phyloP scores from a whole-genome alignment of 2,797 vertebrate genomes.

The Antennarius maculatus region DNA sequence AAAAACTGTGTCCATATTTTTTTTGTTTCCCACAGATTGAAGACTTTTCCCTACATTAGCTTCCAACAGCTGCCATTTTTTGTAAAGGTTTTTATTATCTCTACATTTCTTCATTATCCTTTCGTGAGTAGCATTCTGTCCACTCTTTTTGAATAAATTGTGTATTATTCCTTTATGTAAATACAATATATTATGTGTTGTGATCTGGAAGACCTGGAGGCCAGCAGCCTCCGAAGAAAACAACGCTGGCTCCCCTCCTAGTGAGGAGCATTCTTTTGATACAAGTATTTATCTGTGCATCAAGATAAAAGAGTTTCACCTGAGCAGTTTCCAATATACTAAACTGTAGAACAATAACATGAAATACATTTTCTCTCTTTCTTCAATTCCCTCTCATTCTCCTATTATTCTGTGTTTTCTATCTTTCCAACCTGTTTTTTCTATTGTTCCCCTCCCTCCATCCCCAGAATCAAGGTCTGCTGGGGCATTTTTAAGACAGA shows the following conservation, averaged over 20 bases:
- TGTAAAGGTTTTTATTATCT: slow-evolving; percentile 10
- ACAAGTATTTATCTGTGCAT: slow-evolving; percentile 8
- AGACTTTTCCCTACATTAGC: no score
- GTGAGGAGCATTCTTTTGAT: neutral
- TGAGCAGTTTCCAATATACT: slow-evolving; percentile 1
- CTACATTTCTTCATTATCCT: slow-evolving; percentile 30
- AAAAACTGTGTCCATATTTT: no score
- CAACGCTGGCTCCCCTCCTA: neutral
- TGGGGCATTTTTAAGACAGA: slow-evolving; percentile 81
- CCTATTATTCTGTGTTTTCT: slow-evolving; percentile 46
- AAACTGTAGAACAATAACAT: slow-evolving; percentile 12
- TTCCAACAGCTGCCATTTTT: no score
- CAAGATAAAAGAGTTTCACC: neutral
- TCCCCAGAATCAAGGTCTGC: slow-evolving; percentile 71
- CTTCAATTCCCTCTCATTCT: slow-evolving; percentile 27
- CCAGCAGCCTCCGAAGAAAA: slow-evolving; percentile 24
- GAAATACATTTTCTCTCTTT: slow-evolving; percentile 6
- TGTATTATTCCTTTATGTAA: slow-evolving; percentile 43
- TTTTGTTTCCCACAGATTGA: no score
- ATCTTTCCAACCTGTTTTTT: slow-evolving; percentile 41
- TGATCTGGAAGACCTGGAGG: slow-evolving; percentile 41
- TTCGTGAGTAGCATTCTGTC: slow-evolving; percentile 52
- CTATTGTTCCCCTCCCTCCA: slow-evolving; percentile 46
- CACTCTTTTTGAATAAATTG: slow-evolving; percentile 31
- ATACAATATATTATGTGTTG: slow-evolving; percentile 13